Conservation (phyloP, 2,888 invertebrate genomes). For the Acleris laterana region DNA sequence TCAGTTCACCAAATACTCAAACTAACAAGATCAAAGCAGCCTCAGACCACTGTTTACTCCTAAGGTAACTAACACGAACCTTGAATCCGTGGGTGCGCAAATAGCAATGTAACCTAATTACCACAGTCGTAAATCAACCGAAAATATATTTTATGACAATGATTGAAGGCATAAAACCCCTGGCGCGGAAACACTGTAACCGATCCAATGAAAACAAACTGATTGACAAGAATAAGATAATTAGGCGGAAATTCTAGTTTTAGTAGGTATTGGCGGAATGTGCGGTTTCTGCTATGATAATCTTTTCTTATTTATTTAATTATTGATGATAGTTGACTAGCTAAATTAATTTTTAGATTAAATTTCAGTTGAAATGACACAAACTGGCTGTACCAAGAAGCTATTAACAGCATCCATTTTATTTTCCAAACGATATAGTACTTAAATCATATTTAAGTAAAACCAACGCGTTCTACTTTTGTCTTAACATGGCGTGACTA, state of each 20-base stretch:
- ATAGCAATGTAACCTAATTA: constrained; percentile 33
- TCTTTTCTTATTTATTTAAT: too few relatives aligned
- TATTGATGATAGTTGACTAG: too few relatives aligned
- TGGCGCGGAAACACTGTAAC: constrained; percentile 15
- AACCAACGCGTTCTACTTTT: not conserved
- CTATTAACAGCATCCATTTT: not conserved
- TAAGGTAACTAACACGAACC: constrained; percentile 17
- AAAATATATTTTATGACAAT: constrained; percentile 37
- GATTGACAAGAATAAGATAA: constrained; percentile 33
- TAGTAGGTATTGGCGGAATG: not conserved
- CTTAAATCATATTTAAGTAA: not conserved
- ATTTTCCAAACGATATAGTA: not conserved
- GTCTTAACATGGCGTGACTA: constrained; percentile 1
- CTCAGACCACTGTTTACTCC: constrained; percentile 1
- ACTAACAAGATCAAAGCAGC: not conserved
- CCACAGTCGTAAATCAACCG: constrained; percentile 29
- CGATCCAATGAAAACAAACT: constrained; percentile 35
- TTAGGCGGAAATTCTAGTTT: constrained; percentile 7
- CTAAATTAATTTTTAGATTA: too few relatives aligned
- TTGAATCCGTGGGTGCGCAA: constrained; percentile 22
- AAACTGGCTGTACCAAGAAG: not conserved
- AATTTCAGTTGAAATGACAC: too few relatives aligned
- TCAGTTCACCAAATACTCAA: too few relatives aligned
- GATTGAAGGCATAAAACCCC: constrained; percentile 23
- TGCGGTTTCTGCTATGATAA: not conserved